Evolutionary conservation across 2,888 invertebrate genomes (phyloP).

Genomic region (Tuta absoluta): DNA sequence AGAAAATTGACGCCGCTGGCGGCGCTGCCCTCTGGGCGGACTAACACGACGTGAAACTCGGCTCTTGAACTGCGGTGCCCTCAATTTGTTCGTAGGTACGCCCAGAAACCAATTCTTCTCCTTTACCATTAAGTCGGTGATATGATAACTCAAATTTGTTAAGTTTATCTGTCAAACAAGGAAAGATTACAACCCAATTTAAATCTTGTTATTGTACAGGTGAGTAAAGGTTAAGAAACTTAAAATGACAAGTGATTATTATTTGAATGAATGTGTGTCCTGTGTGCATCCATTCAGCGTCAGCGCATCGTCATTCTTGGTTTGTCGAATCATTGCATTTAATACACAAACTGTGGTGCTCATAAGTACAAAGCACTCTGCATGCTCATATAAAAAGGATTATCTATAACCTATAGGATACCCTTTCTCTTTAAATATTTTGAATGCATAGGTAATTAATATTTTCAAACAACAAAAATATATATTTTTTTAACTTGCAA

Average conservation of each 20-base stretch:
- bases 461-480: too few relatives aligned
- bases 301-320: background rate
- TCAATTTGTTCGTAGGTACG: background rate
- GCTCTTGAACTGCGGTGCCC: conserved; percentile 15
- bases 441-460: too few relatives aligned
- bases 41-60: conserved; percentile 32
- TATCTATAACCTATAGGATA: too few relatives aligned
- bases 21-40: conserved; percentile 44
- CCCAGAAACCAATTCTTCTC: background rate
- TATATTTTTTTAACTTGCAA: too few relatives aligned
- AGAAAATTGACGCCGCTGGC: conserved; percentile 54
- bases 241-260: conserved; percentile 10
- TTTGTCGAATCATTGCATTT: conserved; percentile 18
- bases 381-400: too few relatives aligned
- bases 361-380: background rate
- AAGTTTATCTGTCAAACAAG: background rate
- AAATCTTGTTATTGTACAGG: conserved; percentile 5
- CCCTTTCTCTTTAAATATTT: too few relatives aligned
- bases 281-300: background rate
- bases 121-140: conserved; percentile 4
- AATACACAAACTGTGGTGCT: conserved; percentile 14
- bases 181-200: conserved; percentile 1
- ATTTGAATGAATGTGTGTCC: background rate
- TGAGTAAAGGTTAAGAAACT: conserved; percentile 7
- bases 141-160: background rate